A percentile compares a stretch with the other conserved stretches of the same genome.
Evolutionary conservation across 2,888 invertebrate genomes (phyloP).

Genomic region (Ephialtes manifestator): DNA sequence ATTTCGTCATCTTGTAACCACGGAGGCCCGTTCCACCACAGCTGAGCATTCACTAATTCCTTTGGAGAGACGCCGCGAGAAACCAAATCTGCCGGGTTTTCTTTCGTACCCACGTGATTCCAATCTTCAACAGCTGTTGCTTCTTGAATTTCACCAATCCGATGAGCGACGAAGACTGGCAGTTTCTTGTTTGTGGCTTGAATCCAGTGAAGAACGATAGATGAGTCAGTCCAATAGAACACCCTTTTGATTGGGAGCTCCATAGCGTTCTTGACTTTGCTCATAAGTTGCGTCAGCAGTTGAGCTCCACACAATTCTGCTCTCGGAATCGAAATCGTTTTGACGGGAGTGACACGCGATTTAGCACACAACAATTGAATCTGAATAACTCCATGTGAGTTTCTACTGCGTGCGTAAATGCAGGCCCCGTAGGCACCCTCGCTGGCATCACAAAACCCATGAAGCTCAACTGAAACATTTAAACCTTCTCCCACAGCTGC

Average conservation of each 20-base stretch:
- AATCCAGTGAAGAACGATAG: constrained; percentile 64
- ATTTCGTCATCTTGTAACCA: constrained; percentile 43
- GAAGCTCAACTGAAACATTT: constrained; percentile 24
- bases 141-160: constrained; percentile 63
- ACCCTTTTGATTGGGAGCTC: constrained; percentile 17
- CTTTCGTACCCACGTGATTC: constrained; percentile 53
- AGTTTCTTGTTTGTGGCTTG: constrained; percentile 20
- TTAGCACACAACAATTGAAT: constrained; percentile 62
- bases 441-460: constrained; percentile 67
- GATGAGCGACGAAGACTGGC: constrained; percentile 58
- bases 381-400: not conserved
- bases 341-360: constrained; percentile 66
- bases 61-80: constrained; percentile 42
- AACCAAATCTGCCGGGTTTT: constrained; percentile 63
- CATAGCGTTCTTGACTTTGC: constrained; percentile 40
- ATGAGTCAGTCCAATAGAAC: constrained; percentile 61
- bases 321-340: constrained; percentile 61
- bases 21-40: constrained; percentile 68
- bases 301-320: constrained; percentile 66
- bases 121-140: constrained; percentile 46
- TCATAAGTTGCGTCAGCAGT: constrained; percentile 52
- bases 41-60: not conserved
- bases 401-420: constrained; percentile 41
- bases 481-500: not conserved
- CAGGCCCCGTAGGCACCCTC: constrained; percentile 63